Evolutionary conservation across 2,888 invertebrate genomes (phyloP).

Genomic region (Eupithecia tripunctaria): DNA sequence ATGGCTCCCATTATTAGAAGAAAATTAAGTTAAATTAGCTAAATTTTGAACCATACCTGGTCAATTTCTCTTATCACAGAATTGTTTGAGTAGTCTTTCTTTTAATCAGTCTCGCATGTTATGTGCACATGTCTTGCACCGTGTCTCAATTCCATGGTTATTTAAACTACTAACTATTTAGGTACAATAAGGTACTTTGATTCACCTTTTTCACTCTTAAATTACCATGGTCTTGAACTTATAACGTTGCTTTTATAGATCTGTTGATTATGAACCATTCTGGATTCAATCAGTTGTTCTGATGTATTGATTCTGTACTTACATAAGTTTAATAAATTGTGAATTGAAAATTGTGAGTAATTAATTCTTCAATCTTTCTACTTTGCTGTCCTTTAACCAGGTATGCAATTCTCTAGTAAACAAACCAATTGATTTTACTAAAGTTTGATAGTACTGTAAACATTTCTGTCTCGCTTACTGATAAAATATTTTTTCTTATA

Average conservation of each 20-base stretch:
- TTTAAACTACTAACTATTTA: conserved; percentile 8
- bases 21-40: not conserved
- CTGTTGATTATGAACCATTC: not conserved
- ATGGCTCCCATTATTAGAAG: not conserved
- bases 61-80: not conserved
- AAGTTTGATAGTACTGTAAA: not conserved
- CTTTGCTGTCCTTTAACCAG: not conserved
- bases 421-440: not conserved
- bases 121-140: not conserved
- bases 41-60: not conserved
- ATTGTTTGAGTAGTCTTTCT: not conserved
- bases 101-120: not conserved
- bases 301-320: conserved; percentile 8
- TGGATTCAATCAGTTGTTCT: conserved; percentile 10
- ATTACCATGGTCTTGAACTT: conserved; percentile 32
- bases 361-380: not conserved
- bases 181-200: not conserved
- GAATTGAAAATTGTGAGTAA: not conserved
- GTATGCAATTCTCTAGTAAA: not conserved
- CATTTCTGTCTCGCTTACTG: not conserved
- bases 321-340: not conserved
- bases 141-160: conserved; percentile 13
- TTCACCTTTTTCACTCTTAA: conserved; percentile 8
- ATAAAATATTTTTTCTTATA: not conserved
- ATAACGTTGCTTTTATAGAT: conserved; percentile 8